Conservation (phyloP, 1,140 invertebrate species). For the Charaxes varanes region DNA sequence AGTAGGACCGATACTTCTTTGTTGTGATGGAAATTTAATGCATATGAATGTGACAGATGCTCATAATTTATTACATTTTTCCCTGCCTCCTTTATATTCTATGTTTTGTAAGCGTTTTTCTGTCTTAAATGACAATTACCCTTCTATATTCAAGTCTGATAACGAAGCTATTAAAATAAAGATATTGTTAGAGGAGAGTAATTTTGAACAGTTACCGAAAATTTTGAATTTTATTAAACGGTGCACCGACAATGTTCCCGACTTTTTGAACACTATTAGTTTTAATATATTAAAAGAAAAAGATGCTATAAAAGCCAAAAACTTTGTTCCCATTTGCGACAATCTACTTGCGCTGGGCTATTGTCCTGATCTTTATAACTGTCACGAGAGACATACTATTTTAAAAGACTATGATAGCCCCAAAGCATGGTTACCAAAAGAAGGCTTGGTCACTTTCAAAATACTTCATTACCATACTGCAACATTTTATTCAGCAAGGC, state of each 20-base stretch:
- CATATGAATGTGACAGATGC: slow-evolving; percentile 59
- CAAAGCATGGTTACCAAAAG: slow-evolving; percentile 49
- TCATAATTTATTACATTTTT: slow-evolving; percentile 54
- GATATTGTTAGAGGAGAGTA: slow-evolving; percentile 49
- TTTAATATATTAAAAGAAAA: slow-evolving; percentile 36
- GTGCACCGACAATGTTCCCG: slow-evolving; percentile 42
- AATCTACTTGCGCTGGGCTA: slow-evolving; percentile 44
- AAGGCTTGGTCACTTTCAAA: slow-evolving; percentile 53
- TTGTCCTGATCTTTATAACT: slow-evolving; percentile 54
- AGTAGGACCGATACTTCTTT: slow-evolving; percentile 47
- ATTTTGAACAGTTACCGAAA: slow-evolving; percentile 57
- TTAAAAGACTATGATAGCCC: slow-evolving; percentile 43
- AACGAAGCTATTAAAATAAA: slow-evolving; percentile 44
- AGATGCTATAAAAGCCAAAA: slow-evolving; percentile 43
- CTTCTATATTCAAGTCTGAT: slow-evolving; percentile 47
- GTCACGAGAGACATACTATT: slow-evolving; percentile 43
- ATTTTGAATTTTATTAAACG: slow-evolving; percentile 59
- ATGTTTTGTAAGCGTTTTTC: slow-evolving; percentile 59
- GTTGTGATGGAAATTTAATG: slow-evolving; percentile 57
- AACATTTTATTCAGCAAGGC: slow-evolving; percentile 41
- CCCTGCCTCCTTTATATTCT: slow-evolving; percentile 48
- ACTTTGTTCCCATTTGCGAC: slow-evolving; percentile 49
- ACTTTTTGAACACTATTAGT: slow-evolving; percentile 33
- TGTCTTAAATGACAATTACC: slow-evolving; percentile 57
- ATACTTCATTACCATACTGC: slow-evolving; percentile 50